A percentile compares a stretch with the other conserved stretches of the same genome.
Evolutionary conservation across 2,113 vertebrate species (phyloP).

Genomic region (Hylia prasina): DNA sequence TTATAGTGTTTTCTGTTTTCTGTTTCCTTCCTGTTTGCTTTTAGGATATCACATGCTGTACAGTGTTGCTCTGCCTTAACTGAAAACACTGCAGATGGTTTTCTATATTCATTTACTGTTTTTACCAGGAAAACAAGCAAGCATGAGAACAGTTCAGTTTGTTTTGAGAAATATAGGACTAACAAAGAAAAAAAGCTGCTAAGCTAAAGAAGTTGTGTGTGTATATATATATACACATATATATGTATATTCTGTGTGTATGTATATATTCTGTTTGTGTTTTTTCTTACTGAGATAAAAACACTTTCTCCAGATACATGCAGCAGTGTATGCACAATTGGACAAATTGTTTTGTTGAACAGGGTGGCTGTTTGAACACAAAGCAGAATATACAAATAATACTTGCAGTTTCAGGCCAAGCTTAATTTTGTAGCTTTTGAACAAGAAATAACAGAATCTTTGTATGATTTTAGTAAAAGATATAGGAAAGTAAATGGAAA

Average conservation of each 20-base stretch:
- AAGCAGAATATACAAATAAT: background rate
- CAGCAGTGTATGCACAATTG: background rate
- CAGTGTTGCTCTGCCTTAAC: background rate
- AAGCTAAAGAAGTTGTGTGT: background rate
- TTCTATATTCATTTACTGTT: background rate
- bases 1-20: background rate
- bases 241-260: too few relatives aligned
- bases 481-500: background rate
- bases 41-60: background rate
- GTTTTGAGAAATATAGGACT: background rate
- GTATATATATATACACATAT: background rate
- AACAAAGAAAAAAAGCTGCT: rapidly evolving
- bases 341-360: background rate
- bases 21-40: background rate
- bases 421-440: background rate
- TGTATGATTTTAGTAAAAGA: background rate
- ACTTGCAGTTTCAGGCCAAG: background rate
- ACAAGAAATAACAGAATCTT: background rate
- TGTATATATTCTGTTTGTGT: background rate
- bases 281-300: background rate
- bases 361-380: background rate
- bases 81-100: background rate
- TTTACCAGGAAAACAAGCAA: background rate
- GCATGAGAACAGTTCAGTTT: background rate
- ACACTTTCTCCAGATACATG: background rate